Percentiles rank a stretch among this genome's conserved stretches.
These are phyloP conservation scores for Perca schrenkii DNA, from an alignment of 2,113 vertebrate species.

Conservation along the genomic window DNA sequence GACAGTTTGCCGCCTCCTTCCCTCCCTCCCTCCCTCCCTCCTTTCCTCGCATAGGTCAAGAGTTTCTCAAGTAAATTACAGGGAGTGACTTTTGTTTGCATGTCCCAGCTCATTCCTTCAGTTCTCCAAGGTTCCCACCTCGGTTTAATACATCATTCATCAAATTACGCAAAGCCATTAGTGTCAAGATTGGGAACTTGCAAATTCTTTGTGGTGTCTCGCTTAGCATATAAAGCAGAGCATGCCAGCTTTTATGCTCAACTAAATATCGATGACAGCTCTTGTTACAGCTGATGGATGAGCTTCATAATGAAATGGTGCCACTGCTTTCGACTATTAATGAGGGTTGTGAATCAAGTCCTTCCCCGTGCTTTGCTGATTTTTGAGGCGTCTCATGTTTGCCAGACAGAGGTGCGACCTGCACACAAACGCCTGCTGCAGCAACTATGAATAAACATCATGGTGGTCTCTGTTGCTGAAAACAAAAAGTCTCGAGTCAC, in stretches of 20 bases:
- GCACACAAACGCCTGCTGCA: constrained; percentile 24
- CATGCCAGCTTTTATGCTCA: constrained; percentile 83
- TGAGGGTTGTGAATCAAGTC: constrained; percentile 78
- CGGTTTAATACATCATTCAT: constrained; percentile 93
- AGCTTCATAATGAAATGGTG: constrained; percentile 90
- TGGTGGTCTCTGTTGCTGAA: background rate
- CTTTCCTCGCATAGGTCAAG: constrained; percentile 28
- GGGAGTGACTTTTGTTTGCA: constrained; percentile 72
- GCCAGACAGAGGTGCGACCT: constrained; percentile 35
- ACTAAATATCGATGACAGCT: constrained; percentile 92
- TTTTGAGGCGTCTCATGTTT: constrained; percentile 56
- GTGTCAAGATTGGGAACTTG: constrained; percentile 91
- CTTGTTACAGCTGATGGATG: constrained; percentile 93
- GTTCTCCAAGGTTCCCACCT: constrained; percentile 86
- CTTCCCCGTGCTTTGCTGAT: constrained; percentile 36
- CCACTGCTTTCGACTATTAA: constrained; percentile 83
- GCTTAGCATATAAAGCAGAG: constrained; percentile 93
- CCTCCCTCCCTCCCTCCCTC: constrained; percentile 22
- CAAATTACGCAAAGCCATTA: constrained; percentile 95
- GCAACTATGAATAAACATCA: constrained; percentile 57
- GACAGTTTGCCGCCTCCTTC: constrained; percentile 25
- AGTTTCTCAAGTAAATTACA: constrained; percentile 71
- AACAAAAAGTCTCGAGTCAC: constrained; percentile 27
- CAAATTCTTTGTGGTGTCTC: constrained; percentile 89
- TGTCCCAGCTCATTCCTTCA: constrained; percentile 64